Evolutionary conservation across 2,113 vertebrate genomes (phyloP), one percentile per base, ranked within the genome.

Genomic region (Sigmodon hispidus): DNA sequence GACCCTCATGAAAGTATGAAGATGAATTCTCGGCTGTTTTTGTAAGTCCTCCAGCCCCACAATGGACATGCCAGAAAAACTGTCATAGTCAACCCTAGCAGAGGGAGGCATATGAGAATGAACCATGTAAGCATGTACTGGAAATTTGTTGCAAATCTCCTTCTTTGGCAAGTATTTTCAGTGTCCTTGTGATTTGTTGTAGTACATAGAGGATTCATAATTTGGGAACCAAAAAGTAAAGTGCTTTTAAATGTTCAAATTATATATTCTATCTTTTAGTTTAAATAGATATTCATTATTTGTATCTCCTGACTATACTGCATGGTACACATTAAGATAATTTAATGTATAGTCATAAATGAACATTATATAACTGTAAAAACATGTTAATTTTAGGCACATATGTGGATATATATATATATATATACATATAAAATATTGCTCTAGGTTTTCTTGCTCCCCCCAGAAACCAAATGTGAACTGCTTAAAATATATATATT

Each of bases 41-140:
- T 55, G 40, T 17, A n/a, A 61, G 9, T 83, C 5, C 45, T 6
- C 0, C 9, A 6, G 3, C 26, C 3, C 6, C 0, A n/a, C 1
- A 5, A 11, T 15, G 7, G 2, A 48, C 26, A 48, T 22, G 59
- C 1, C 3, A 59, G 63, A 85, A 57, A 3, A 89, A 84, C 5
- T 57, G 7, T 87, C 48, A 84, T 4, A 0, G 76, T 17, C 13
- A 50, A 1, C 2, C 24, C 22, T 59, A 76, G 29, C 21, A 11
- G 13, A 34, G 24, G 52, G 24, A 43, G 1, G 0, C 1, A 2
- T 63, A 87, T 83, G 65, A 31, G 2, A 63, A 0, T 13, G 22
- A 3, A 34, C 34, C 26, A 9, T 29, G 12, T 52, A 70, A 67
- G 5, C 21, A 15, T 19, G 1, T 43, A 1, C 36, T 87, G 11